Evolutionary conservation across 53 echinoderm and acorn worm species (phyloP).

Genomic region (Hippasteria phrygiana): DNA sequence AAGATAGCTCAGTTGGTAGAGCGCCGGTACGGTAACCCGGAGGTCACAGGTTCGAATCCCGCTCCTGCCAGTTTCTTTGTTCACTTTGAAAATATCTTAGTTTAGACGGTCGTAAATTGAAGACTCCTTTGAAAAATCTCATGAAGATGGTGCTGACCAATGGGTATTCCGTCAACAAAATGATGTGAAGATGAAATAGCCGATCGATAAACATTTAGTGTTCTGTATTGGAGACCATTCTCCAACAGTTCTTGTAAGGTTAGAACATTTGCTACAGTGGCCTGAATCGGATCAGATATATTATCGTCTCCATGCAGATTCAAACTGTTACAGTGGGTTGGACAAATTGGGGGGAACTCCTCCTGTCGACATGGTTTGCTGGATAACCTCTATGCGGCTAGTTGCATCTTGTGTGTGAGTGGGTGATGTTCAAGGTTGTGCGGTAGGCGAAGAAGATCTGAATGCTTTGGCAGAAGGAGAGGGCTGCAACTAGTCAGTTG

Average conservation of each 20-base stretch:
- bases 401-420: neutral
- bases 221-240: neutral
- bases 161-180: neutral
- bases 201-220: neutral
- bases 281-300: neutral
- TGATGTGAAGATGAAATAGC: conserved; percentile 5
- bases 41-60: no score
- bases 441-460: neutral
- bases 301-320: neutral
- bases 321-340: neutral
- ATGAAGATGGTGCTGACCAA: neutral
- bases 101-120: neutral
- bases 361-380: neutral
- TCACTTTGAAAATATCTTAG: no score
- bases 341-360: neutral
- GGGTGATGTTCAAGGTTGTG: neutral
- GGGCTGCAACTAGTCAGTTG: neutral
- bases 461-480: neutral
- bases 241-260: neutral
- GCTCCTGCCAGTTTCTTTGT: no score
- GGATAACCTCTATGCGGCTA: conserved; percentile 32
- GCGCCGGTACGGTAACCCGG: no score
- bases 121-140: neutral
- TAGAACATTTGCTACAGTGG: neutral
- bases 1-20: no score